Evolutionary conservation across 2,113 vertebrate genomes (phyloP), one percentile per base, ranked within the genome.

Genomic region (Pica pica): DNA sequence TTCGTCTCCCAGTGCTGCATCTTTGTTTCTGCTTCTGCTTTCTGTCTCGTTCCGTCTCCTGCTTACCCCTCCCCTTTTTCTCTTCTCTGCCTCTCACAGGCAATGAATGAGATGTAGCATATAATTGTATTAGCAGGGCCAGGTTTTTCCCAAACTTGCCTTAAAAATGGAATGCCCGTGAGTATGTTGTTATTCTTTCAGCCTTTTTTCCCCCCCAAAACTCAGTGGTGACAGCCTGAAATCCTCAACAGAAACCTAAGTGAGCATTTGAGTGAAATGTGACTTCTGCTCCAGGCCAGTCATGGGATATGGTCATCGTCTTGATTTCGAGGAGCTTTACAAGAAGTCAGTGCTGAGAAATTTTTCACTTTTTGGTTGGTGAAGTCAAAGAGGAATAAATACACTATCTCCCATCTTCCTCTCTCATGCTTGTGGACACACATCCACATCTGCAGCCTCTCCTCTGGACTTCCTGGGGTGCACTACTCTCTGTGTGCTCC

Each of bases 21-120:
- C 95, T 96, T 95, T 96, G 95, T 96, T 96, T 92, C 91, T 92
- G 89, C 81, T 92, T 77, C 84, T 88, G 83, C 84, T 90, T 90
- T 93, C 89, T 53, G 31, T 89, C 74, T 93, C 61, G 3, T 65
- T 93, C 83, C 0, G 1, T 81, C 88, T 95, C 86, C 69, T 75
- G 83, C 68, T 85, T 68, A 53, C 76, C 65, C 70, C 94, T 86
- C 78, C 90, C 90, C 57, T 90, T 90, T 90, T 83, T 87, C 65
- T 85, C 70, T 80, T 86, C 65, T 71, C 81, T 91, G 86, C 79
- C 74, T 93, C 93, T 95, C 71, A 35, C 56, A 68, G 91, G 82
- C 83, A 88, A 35, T 67, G 93, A 92, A 84, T 82, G 88, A 95
- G 70, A 83, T 33, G 79, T 68, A 79, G 83, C 68, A 67, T 47